Conservation (phyloP, 2,797 vertebrate genomes). For the Naso thynnoides region DNA sequence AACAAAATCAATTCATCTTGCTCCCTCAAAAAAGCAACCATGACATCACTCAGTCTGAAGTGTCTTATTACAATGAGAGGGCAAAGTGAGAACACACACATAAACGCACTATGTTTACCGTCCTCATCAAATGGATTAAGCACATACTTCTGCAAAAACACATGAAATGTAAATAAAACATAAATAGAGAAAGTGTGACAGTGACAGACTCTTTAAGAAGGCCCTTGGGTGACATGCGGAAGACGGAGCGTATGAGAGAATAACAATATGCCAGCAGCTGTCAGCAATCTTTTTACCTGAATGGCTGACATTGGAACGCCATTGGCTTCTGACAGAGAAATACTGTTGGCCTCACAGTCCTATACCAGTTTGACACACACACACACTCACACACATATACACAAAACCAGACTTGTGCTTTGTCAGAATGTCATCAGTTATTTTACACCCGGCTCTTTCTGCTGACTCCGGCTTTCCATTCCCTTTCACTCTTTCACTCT, state of each 20-base stretch:
- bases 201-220: conserved; percentile 18
- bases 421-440: conserved; percentile 61
- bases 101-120: background rate
- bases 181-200: conserved; percentile 10
- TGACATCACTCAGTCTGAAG: background rate
- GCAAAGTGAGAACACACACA: conserved; percentile 7
- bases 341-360: conserved; percentile 28
- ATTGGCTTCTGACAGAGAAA: conserved; percentile 49
- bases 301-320: conserved; percentile 40
- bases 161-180: background rate
- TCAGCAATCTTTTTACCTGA: conserved; percentile 24
- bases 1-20: background rate
- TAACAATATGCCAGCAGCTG: conserved; percentile 30
- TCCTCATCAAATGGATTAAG: background rate
- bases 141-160: background rate
- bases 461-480: conserved; percentile 70
- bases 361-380: conserved; percentile 7
- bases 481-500: conserved; percentile 42
- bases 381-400: conserved; percentile 13
- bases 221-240: conserved; percentile 32
- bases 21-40: background rate
- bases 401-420: conserved; percentile 30
- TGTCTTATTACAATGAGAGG: background rate
- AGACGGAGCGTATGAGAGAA: conserved; percentile 24
- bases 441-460: conserved; percentile 65